phyloP scores from a whole-genome alignment of 2,113 vertebrate genomes.

The Euleptes europaea region DNA sequence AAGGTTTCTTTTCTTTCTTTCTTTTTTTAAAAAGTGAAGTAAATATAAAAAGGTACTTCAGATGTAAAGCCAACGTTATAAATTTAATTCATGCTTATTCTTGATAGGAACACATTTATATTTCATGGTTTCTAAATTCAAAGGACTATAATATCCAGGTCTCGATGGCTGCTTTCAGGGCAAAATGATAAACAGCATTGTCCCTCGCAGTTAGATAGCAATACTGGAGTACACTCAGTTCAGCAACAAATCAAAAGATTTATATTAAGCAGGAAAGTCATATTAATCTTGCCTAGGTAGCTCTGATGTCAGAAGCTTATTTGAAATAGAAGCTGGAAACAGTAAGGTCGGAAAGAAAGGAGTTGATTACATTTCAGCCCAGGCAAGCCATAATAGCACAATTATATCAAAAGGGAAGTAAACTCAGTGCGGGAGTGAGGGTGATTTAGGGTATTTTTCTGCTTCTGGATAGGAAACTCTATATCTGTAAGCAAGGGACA shows the following conservation, averaged over 20 bases:
- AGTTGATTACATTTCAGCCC: constrained; percentile 34
- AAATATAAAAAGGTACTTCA: constrained; percentile 53
- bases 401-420: constrained; percentile 38
- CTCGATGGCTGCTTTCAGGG: constrained; percentile 52
- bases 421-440: neutral
- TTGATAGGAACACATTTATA: constrained; percentile 63
- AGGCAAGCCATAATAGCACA: constrained; percentile 30
- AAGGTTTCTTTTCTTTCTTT: constrained; percentile 38
- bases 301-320: constrained; percentile 48
- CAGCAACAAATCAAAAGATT: constrained; percentile 68
- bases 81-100: constrained; percentile 56
- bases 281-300: constrained; percentile 62
- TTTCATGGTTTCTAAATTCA: constrained; percentile 67
- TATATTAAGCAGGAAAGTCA: constrained; percentile 58
- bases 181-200: constrained; percentile 64
- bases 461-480: constrained; percentile 29
- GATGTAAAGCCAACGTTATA: constrained; percentile 51
- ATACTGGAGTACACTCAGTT: constrained; percentile 59
- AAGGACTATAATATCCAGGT: constrained; percentile 57
- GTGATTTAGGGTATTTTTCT: constrained; percentile 48
- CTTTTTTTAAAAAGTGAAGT: constrained; percentile 11
- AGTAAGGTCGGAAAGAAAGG: constrained; percentile 42
- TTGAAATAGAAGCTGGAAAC: constrained; percentile 53
- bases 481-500: constrained; percentile 39
- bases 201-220: constrained; percentile 64